A percentile compares a stretch with the other conserved stretches of the same genome.
These are phyloP conservation scores for Drosophila obscura DNA, from an alignment of 1,140 invertebrate genomes.

Conservation along the genomic window DNA sequence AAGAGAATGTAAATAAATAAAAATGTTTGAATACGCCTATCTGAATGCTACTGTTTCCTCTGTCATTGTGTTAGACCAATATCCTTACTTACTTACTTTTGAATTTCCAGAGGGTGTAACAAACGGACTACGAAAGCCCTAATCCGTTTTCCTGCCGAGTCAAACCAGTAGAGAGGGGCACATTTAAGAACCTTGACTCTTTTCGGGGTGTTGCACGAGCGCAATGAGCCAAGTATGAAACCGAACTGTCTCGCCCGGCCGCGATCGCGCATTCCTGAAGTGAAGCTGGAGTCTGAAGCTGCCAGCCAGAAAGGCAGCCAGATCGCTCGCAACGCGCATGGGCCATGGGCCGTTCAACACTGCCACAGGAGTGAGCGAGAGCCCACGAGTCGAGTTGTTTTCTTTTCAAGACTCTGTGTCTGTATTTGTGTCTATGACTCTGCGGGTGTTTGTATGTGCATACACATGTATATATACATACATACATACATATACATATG, in stretches of 20 bases:
- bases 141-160: background rate
- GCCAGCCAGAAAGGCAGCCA: constrained; percentile 52
- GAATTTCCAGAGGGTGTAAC: no score
- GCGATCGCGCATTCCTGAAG: constrained; percentile 58
- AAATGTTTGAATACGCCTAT: no score
- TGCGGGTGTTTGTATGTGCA: constrained; percentile 7
- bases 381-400: constrained; percentile 14
- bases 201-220: constrained; percentile 68
- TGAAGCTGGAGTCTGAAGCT: constrained; percentile 41
- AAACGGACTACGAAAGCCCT: no score
- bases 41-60: no score
- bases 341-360: constrained; percentile 13
- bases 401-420: constrained; percentile 9
- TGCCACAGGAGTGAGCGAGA: constrained; percentile 55
- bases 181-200: constrained; percentile 27
- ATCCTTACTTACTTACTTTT: no score
- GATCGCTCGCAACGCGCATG: constrained; percentile 42
- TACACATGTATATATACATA: background rate
- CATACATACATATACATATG: no score
- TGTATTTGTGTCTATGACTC: constrained; percentile 12
- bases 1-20: no score
- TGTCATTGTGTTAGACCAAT: no score
- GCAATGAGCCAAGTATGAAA: constrained; percentile 77
- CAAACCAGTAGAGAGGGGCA: constrained; percentile 18
- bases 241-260: constrained; percentile 75